Evolutionary conservation across 2,888 invertebrate species (phyloP).

Genomic region (Troilus luridus): DNA sequence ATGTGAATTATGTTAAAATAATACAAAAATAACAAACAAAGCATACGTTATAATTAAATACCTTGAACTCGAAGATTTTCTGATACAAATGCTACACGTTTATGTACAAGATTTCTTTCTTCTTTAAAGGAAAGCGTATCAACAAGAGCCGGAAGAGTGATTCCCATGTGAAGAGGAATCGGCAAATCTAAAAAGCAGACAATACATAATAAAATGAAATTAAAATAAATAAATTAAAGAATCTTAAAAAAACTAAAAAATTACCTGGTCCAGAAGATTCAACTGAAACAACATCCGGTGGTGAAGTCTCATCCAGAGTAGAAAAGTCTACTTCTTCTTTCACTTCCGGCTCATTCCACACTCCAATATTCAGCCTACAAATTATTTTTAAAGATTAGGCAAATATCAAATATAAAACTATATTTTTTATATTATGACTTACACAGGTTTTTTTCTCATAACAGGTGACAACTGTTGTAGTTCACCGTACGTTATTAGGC

Average conservation of each 20-base stretch:
- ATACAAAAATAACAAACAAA: background rate
- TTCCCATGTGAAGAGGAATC: constrained; percentile 78
- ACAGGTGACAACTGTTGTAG: constrained; percentile 50
- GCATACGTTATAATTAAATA: constrained; percentile 9
- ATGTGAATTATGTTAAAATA: background rate
- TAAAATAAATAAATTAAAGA: background rate
- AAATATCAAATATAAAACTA: background rate
- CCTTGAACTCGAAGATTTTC: constrained; percentile 60
- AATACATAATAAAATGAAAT: background rate
- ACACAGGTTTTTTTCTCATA: constrained; percentile 56
- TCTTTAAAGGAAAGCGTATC: constrained; percentile 63
- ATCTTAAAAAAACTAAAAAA: background rate
- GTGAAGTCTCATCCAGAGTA: constrained; percentile 50
- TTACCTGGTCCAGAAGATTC: constrained; percentile 50
- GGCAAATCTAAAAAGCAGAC: constrained; percentile 56
- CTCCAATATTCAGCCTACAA: constrained; percentile 58
- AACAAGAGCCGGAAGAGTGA: constrained; percentile 75
- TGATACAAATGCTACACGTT: constrained; percentile 62
- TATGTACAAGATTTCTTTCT: constrained; percentile 60
- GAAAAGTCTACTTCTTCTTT: constrained; percentile 62
- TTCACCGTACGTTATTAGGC: constrained; percentile 60
- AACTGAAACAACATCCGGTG: constrained; percentile 46
- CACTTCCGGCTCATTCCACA: constrained; percentile 52
- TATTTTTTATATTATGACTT: background rate
- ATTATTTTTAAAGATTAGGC: background rate